phyloP scores from a whole-genome alignment of 92 coral and sea anemone genomes.

The Porites evermanni region DNA sequence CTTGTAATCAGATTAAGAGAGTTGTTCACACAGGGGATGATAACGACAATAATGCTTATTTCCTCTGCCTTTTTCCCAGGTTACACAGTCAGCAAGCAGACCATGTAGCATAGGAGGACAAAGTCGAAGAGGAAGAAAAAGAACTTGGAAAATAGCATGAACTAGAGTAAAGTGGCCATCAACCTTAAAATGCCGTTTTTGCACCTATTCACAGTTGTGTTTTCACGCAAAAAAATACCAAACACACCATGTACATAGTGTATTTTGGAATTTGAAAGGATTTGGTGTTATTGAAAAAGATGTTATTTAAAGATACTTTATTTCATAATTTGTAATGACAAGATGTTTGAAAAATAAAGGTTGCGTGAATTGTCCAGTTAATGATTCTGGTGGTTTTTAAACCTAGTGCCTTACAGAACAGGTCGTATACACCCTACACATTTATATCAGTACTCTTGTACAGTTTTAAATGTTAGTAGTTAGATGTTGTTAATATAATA shows the following conservation, averaged over 20 bases:
- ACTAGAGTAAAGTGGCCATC: too few relatives aligned
- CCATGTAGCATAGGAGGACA: background rate
- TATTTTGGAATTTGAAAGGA: conserved; percentile 22
- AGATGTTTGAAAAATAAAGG: background rate
- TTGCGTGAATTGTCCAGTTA: background rate
- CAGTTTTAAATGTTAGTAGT: too few relatives aligned
- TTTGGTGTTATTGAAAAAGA: background rate
- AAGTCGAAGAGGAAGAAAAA: background rate
- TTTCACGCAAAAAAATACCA: background rate
- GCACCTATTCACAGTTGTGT: background rate
- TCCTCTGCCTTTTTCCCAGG: conserved; percentile 19
- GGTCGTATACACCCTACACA: too few relatives aligned
- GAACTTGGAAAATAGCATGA: background rate
- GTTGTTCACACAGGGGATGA: too few relatives aligned
- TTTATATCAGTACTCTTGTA: too few relatives aligned
- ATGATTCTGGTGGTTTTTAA: background rate
- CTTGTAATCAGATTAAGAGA: too few relatives aligned
- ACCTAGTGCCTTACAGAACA: background rate
- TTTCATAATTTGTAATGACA: background rate
- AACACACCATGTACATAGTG: background rate
- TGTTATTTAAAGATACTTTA: background rate
- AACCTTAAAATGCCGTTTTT: background rate
- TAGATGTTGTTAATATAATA: too few relatives aligned
- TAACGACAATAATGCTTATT: too few relatives aligned
- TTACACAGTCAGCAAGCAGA: conserved; percentile 53